Evolutionary conservation across 2,113 vertebrate genomes (phyloP), one percentile per base, ranked within the genome.

Genomic region (Dolichotis patagonum): DNA sequence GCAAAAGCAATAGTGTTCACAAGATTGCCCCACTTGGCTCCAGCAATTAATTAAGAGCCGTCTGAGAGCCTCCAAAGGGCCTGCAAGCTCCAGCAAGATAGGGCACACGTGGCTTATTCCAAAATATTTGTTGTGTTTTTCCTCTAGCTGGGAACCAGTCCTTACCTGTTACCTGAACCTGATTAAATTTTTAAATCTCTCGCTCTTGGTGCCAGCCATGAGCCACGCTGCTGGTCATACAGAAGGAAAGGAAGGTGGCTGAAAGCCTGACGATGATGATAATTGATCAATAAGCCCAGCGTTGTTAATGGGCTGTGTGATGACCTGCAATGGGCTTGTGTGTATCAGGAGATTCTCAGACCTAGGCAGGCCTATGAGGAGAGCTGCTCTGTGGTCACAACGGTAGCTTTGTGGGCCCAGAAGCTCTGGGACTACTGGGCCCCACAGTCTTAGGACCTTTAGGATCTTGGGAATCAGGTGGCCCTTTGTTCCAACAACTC

Each of bases 111-210:
- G 56, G 95, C 65, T 96, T 83, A 73, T 88, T 96, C 94, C 96
- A 97, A 98, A 97, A 75, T 96, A 98, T 97, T 96, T 94, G 95
- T 95, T 88, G 87, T 97, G 97, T 97, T 98, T 97, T 98, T 96
- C 93, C 93, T 94, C 88, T 85, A n/a, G 60, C 96, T 32, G 69
- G 43, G 90, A 98, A 98, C 98, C 97, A 98, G 98, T 98, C 95
- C 97, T 85, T 96, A 96, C 98, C 98, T 98, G 98, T 97, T 98
- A 91, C 95, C 90, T 52, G 69, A 96, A 95, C 93, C 95, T 96
- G 97, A 97, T 96, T 84, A 95, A 82, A 56, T 88, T 81, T 92
- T 94, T 62, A 82, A 96, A 93, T 63, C 2, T 1, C 54, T 95
- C 91, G 10, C 60, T 49, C 41, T 78, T 19, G 2, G 95, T 96